Evolutionary conservation across 2,888 invertebrate species (phyloP).

Genomic region (Leptura quadrifasciata): DNA sequence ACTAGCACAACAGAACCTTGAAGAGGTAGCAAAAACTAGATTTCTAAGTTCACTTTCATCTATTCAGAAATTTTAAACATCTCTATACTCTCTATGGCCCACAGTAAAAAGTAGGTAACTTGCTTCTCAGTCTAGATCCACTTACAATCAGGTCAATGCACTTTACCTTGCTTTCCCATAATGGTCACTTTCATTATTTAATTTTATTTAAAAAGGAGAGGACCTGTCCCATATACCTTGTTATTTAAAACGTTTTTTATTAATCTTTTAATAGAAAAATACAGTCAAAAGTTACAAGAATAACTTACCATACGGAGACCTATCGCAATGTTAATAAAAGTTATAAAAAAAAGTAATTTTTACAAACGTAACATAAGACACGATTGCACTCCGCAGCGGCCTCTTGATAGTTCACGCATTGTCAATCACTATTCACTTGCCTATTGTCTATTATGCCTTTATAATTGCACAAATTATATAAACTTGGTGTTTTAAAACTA

Average conservation of each 20-base stretch:
- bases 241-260: slow-evolving; percentile 62
- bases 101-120: slow-evolving; percentile 14
- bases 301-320: slow-evolving; percentile 63
- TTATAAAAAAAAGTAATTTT: slow-evolving; percentile 45
- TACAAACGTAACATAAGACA: slow-evolving; percentile 53
- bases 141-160: slow-evolving; percentile 13
- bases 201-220: slow-evolving; percentile 59
- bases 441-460: slow-evolving; percentile 41
- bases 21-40: slow-evolving; percentile 25
- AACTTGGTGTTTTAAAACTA: slow-evolving; percentile 33
- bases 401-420: slow-evolving; percentile 42
- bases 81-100: neutral
- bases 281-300: slow-evolving; percentile 59
- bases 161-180: slow-evolving; percentile 18
- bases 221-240: slow-evolving; percentile 66
- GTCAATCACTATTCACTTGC: slow-evolving; percentile 50
- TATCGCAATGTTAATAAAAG: slow-evolving; percentile 52
- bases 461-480: slow-evolving; percentile 43
- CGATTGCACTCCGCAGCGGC: slow-evolving; percentile 44
- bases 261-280: slow-evolving; percentile 56
- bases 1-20: slow-evolving; percentile 28
- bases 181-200: slow-evolving; percentile 24
- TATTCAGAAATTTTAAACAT: neutral
- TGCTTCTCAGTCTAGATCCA: slow-evolving; percentile 13
- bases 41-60: neutral